phyloP scores from a whole-genome alignment of 2,113 vertebrate genomes.

The Dromas ardeola region DNA sequence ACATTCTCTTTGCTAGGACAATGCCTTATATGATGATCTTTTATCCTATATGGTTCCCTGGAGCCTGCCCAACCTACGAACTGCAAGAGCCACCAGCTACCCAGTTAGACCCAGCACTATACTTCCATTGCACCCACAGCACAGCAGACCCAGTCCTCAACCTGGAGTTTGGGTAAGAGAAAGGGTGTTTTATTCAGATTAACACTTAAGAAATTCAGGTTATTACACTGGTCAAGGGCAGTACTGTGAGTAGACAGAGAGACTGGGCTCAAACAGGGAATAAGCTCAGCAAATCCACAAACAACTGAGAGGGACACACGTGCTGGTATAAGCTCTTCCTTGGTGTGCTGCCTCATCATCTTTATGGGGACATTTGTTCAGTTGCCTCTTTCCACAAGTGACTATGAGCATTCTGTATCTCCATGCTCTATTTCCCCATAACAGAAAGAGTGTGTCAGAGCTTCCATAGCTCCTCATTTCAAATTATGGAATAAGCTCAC shows the following conservation, averaged over 20 bases:
- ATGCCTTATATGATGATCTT: background rate
- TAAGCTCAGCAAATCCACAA: background rate
- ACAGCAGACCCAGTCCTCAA: background rate
- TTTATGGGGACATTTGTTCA: background rate
- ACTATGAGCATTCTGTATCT: background rate
- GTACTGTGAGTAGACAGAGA: background rate
- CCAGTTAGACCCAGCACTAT: background rate
- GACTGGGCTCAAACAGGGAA: background rate
- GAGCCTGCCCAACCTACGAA: background rate
- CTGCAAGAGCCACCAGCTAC: background rate
- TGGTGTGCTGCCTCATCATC: background rate
- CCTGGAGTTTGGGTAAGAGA: background rate
- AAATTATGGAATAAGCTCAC: background rate
- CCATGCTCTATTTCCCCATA: background rate
- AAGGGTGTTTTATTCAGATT: background rate
- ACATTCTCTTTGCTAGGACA: background rate
- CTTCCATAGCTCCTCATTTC: rapidly evolving
- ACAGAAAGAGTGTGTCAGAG: background rate
- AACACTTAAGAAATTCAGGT: background rate
- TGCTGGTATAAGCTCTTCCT: background rate
- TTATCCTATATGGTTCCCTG: background rate
- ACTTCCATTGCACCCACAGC: background rate
- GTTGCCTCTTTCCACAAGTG: background rate
- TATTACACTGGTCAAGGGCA: background rate
- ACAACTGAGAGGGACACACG: rapidly evolving